These are phyloP conservation scores for Drosophila repleta DNA, from an alignment of 1,140 invertebrate species.

Conservation along the genomic window DNA sequence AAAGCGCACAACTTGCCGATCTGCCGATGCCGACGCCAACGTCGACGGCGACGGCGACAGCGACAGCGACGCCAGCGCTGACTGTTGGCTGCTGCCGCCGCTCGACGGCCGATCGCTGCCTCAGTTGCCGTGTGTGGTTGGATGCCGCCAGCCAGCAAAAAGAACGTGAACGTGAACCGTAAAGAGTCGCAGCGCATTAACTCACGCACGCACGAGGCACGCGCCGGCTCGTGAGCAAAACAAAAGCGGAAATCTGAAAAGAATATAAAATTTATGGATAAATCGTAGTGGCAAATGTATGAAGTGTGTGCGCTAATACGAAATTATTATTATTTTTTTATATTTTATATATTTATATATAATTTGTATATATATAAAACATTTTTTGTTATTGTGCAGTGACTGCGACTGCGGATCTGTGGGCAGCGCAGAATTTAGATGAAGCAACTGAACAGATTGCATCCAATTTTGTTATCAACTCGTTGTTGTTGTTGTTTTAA, in stretches of 20 bases:
- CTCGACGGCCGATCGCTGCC: conserved; percentile 21
- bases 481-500: conserved; percentile 11
- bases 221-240: not conserved
- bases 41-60: not conserved
- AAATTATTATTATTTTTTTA: not conserved
- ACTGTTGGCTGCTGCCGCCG: conserved; percentile 1
- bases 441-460: conserved; percentile 5
- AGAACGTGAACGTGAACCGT: conserved; percentile 35
- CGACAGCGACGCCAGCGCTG: not conserved
- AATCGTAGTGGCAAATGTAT: conserved; percentile 10
- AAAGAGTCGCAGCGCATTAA: conserved; percentile 26
- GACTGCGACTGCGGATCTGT: not conserved
- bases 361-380: not conserved
- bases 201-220: conserved; percentile 15
- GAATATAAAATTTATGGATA: conserved; percentile 2
- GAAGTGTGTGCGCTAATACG: conserved; percentile 12
- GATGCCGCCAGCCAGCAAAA: conserved; percentile 61
- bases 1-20: conserved; percentile 39
- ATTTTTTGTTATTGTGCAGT: conserved; percentile 7
- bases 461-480: conserved; percentile 10
- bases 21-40: conserved; percentile 4
- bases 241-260: not conserved
- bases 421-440: conserved; percentile 5
- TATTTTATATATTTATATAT: too few species aligned
- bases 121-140: conserved; percentile 75